Evolutionary conservation across 2,888 invertebrate species (phyloP).

Genomic region (Tinea trinotella): DNA sequence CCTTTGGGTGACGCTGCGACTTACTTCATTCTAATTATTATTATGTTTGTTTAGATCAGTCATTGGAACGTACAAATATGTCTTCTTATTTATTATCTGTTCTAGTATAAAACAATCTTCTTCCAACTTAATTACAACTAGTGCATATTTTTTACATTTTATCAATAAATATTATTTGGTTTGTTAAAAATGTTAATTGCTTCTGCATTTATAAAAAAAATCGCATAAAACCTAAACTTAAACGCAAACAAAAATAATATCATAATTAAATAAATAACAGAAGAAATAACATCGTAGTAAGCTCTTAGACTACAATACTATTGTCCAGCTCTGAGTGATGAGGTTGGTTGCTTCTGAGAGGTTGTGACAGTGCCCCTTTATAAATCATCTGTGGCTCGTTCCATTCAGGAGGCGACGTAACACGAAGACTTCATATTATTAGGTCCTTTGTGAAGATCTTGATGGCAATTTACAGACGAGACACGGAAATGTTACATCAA

Average conservation of each 20-base stretch:
- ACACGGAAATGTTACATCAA: slow-evolving; percentile 16
- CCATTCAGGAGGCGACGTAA: slow-evolving; percentile 8
- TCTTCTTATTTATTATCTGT: too few species aligned
- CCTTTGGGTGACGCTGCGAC: too few species aligned
- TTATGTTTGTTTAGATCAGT: too few species aligned
- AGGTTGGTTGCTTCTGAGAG: slow-evolving; percentile 11
- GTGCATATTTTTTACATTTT: too few species aligned
- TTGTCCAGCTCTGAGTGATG: slow-evolving; percentile 20
- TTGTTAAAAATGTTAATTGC: too few species aligned
- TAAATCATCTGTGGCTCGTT: slow-evolving; percentile 19
- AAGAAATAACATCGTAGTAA: not conserved
- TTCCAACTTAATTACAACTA: too few species aligned
- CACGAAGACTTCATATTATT: slow-evolving; percentile 10
- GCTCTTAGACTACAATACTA: slow-evolving; percentile 24
- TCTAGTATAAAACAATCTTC: too few species aligned
- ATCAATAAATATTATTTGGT: too few species aligned
- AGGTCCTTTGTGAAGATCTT: slow-evolving; percentile 16
- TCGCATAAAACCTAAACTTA: too few species aligned
- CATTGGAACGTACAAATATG: too few species aligned
- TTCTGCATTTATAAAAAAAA: too few species aligned
- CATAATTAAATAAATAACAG: not conserved
- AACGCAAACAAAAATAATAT: not conserved
- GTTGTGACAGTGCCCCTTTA: slow-evolving; percentile 20
- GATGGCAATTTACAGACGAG: slow-evolving; percentile 14
- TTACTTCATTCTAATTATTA: too few species aligned